Base-by-base conservation (phyloP, 2,797 vertebrate genomes). In the Gobionotothen gibberifrons region DNA sequence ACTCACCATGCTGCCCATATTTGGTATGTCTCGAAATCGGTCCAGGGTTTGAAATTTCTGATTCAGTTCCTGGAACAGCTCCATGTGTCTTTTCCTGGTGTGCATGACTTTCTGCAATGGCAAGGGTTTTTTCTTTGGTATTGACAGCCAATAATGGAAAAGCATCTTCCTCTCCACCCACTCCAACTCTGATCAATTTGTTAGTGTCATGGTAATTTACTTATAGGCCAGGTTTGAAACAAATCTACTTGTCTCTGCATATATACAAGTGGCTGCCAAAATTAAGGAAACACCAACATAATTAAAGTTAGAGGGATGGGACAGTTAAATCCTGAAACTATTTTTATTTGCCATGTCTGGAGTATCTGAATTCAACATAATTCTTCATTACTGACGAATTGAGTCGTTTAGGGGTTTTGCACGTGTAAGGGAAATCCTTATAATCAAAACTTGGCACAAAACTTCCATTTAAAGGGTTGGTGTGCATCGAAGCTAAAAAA, bases 41-140 rank as follows among this genome's bases (percentile, higher is more conserved):
- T 99, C 98, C 97, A 99, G 95, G 89, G 98, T 99, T 94, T 99
- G 98, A 97, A 99, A 99, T 97, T 99, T 99, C 95, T 99, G 98
- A 97, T 99, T 99, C 95, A 99, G 95, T 95, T 99, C 98, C 95
- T 99, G 98, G 97, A 99, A 99, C 93, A 99, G 94, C 95, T 99
- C 98, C 98, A 99, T 99, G 90, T 99, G 97, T 91, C 98, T 97
- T 95, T 99, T 99, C 96, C 98, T 97, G 93, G 98, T 99, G 95
- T 99, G 98, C 98, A 99, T 99, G 96, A 99, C 98, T 96, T 99
- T 99, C 98, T 99, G 96, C 93, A 96, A 97, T 91, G 95, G 91
- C 96, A 96, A 95, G 93, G 93, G 90, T 79, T 90, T 92, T 91
- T 85, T 83, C 88, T 93, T 92, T 94, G 90, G 89, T 93, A 93